Evolutionary conservation across 2,797 vertebrate genomes (phyloP).

Genomic region (Xerus rutilus): DNA sequence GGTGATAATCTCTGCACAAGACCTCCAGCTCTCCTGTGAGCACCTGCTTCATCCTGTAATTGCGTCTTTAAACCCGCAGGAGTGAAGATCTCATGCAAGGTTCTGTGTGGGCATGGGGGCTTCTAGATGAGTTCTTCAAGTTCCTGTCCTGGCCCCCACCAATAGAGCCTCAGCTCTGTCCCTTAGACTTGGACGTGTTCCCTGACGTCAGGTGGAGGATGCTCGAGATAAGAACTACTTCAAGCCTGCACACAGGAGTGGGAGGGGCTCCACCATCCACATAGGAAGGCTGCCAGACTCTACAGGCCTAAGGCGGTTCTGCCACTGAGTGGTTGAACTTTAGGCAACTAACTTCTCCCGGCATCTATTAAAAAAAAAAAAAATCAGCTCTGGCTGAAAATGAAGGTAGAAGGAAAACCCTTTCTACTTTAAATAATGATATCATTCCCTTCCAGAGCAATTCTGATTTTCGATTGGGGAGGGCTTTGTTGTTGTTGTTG

Average conservation of each 20-base stretch:
- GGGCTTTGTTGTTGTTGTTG: neutral
- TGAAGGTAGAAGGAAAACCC: neutral
- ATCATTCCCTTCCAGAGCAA: neutral
- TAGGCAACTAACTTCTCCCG: neutral
- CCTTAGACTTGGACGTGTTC: neutral
- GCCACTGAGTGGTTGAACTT: neutral
- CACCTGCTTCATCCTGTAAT: fast-evolving
- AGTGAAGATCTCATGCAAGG: neutral
- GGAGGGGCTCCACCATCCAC: fast-evolving
- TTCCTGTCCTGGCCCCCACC: fast-evolving
- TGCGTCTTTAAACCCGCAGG: neutral
- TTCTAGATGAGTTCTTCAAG: neutral
- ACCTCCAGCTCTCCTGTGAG: neutral
- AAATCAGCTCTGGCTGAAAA: neutral
- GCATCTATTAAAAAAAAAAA: neutral
- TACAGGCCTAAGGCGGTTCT: neutral
- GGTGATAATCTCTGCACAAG: neutral
- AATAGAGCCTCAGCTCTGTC: too few species aligned
- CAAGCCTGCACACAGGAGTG: too few species aligned
- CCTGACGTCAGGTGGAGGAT: fast-evolving
- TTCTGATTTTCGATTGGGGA: neutral
- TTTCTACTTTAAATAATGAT: neutral
- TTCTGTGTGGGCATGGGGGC: too few species aligned
- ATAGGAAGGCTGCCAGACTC: neutral
- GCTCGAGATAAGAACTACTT: neutral